These are phyloP conservation scores for Acanthopleura granulata DNA, from an alignment of 2,888 invertebrate species.

Conservation along the genomic window DNA sequence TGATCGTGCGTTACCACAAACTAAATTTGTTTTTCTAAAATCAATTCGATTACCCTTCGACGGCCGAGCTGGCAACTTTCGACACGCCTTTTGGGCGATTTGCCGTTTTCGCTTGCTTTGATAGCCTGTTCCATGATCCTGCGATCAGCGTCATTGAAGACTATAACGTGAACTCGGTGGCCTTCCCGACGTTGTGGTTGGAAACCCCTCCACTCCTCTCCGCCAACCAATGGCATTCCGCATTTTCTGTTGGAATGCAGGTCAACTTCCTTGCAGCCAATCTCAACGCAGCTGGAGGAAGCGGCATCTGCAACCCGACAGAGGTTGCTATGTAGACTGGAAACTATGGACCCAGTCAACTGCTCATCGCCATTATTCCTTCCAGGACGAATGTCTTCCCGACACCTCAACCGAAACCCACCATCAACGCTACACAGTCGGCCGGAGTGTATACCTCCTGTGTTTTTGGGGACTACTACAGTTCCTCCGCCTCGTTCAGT, in stretches of 20 bases:
- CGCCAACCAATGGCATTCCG: conserved; percentile 73
- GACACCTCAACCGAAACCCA: background rate
- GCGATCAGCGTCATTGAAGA: conserved; percentile 74
- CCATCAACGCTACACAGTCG: background rate
- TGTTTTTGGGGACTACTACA: background rate
- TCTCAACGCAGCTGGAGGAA: conserved; percentile 78
- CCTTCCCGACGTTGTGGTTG: conserved; percentile 83
- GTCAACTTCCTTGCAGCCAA: conserved; percentile 80
- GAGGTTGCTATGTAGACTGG: conserved; percentile 7
- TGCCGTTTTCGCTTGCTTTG: conserved; percentile 86
- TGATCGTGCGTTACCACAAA: conserved; percentile 78
- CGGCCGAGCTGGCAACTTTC: conserved; percentile 33
- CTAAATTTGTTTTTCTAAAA: conserved; percentile 70
- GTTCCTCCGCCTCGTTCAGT: background rate
- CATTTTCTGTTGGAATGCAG: conserved; percentile 78
- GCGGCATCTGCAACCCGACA: conserved; percentile 77
- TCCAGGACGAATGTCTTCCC: background rate
- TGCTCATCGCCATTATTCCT: background rate
- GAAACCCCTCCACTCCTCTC: conserved; percentile 77
- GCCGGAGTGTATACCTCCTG: background rate
- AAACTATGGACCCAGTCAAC: background rate
- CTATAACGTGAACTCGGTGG: conserved; percentile 74
- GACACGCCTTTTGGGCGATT: conserved; percentile 33
- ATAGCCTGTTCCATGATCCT: conserved; percentile 81
- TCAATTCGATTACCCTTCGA: conserved; percentile 65